Evolutionary conservation across 2,113 vertebrate genomes (phyloP).

Genomic region (Hymenochirus boettgeri): DNA sequence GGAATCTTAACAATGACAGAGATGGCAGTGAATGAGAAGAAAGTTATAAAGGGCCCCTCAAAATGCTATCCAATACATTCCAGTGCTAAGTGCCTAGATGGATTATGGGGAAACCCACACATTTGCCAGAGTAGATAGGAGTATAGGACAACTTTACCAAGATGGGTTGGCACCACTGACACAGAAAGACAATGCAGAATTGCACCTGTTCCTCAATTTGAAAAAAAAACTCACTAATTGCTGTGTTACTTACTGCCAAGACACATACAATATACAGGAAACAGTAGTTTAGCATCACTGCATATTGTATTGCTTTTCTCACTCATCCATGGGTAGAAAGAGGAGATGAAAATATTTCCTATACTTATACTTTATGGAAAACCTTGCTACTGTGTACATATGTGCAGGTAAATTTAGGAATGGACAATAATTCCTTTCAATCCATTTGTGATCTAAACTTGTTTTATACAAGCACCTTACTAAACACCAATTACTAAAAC

Average conservation of each 20-base stretch:
- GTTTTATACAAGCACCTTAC: constrained; percentile 18
- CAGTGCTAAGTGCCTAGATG: constrained; percentile 47
- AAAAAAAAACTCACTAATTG: constrained; percentile 32
- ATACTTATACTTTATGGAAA: constrained; percentile 1
- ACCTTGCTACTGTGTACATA: constrained; percentile 18
- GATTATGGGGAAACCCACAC: constrained; percentile 37
- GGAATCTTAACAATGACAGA: constrained; percentile 31
- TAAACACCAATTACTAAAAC: not conserved
- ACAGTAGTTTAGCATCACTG: constrained; percentile 7
- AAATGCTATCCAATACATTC: constrained; percentile 50
- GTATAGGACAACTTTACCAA: constrained; percentile 26
- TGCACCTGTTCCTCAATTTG: constrained; percentile 7
- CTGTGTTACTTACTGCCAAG: constrained; percentile 43
- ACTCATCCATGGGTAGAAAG: constrained; percentile 7
- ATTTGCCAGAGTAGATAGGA: constrained; percentile 41
- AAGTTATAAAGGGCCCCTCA: constrained; percentile 27
- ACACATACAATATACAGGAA: constrained; percentile 45
- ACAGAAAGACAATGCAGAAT: not conserved
- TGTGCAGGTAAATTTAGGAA: constrained; percentile 14
- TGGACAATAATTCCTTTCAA: constrained; percentile 8
- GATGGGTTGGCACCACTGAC: constrained; percentile 1
- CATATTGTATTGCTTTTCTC: constrained; percentile 8
- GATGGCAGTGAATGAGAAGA: constrained; percentile 47
- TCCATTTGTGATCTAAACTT: not conserved
- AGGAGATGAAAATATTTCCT: not conserved